Evolutionary conservation across 2,888 invertebrate genomes (phyloP).

Genomic region (Yponomeuta cagnagella): DNA sequence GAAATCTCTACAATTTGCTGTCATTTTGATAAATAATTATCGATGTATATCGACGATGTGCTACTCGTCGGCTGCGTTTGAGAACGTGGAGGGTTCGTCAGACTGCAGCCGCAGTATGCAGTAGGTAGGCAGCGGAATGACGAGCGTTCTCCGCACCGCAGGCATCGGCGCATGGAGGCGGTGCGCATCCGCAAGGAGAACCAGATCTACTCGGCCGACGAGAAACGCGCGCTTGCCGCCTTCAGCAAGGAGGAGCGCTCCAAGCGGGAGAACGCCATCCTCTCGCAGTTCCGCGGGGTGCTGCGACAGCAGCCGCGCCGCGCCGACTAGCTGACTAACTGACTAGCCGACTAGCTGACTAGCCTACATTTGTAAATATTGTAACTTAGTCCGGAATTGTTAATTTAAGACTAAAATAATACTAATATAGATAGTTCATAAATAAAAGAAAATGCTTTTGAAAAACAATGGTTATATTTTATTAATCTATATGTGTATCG

Average conservation of each 20-base stretch:
- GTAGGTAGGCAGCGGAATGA: too few species aligned
- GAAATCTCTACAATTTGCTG: too few species aligned
- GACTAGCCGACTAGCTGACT: background rate
- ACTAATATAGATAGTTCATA: too few species aligned
- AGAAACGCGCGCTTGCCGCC: conserved; percentile 97
- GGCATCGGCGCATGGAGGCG: conserved; percentile 99
- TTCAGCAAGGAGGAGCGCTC: conserved; percentile 98
- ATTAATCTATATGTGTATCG: too few species aligned
- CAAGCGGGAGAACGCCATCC: conserved; percentile 95
- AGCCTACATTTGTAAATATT: background rate
- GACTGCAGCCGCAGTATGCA: too few species aligned
- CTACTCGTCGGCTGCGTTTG: too few species aligned
- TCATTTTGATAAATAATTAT: too few species aligned
- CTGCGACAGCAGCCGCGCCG: conserved; percentile 34
- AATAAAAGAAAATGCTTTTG: too few species aligned
- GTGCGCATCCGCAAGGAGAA: conserved; percentile 99
- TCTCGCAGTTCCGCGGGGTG: conserved; percentile 96
- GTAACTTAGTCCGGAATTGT: conserved; percentile 17
- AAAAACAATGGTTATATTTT: too few species aligned
- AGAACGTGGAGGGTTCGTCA: too few species aligned
- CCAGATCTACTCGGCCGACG: conserved; percentile 99
- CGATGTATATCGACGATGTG: too few species aligned
- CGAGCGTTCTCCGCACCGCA: conserved; percentile 28
- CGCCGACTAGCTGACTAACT: background rate
- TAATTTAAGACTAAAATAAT: too few species aligned